Percentiles rank a stretch among this genome's conserved stretches.
Evolutionary conservation across 2,797 vertebrate genomes (phyloP).

Genomic region (Anisognathus igniventris): DNA sequence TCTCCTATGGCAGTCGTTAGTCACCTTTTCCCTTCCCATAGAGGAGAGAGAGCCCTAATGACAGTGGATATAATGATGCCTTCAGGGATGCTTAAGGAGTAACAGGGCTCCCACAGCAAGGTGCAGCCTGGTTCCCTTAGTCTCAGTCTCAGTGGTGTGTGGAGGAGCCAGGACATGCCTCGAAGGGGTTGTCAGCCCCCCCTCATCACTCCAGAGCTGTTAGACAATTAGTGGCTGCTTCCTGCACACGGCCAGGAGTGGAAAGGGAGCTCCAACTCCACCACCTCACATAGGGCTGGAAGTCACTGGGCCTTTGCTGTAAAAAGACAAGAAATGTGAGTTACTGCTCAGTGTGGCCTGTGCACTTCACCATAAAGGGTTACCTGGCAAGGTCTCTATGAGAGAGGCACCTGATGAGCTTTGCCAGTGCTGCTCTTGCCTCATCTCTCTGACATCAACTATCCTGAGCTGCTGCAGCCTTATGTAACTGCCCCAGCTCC

Average conservation of each 20-base stretch:
- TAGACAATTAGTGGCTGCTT: neutral
- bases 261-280: neutral
- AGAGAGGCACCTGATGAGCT: neutral
- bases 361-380: neutral
- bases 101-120: neutral
- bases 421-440: neutral
- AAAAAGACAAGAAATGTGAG: neutral
- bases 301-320: neutral
- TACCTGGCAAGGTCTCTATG: neutral
- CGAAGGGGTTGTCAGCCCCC: neutral
- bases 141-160: neutral
- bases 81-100: slow-evolving; percentile 59
- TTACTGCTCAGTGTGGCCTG: neutral
- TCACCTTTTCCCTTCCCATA: slow-evolving; percentile 14
- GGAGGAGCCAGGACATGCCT: slow-evolving; percentile 20
- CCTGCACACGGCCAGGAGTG: fast-evolving
- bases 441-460: neutral
- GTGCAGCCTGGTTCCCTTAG: neutral
- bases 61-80: slow-evolving; percentile 52
- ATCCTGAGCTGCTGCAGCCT: slow-evolving; percentile 28
- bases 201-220: neutral
- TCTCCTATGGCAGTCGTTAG: slow-evolving; percentile 5
- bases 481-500: slow-evolving; percentile 25
- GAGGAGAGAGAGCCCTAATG: slow-evolving; percentile 29
- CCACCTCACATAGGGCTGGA: fast-evolving